Evolutionary conservation across 2,797 vertebrate genomes (phyloP), one percentile per base, ranked within the genome.

Genomic region (Hippocampus kuda): DNA sequence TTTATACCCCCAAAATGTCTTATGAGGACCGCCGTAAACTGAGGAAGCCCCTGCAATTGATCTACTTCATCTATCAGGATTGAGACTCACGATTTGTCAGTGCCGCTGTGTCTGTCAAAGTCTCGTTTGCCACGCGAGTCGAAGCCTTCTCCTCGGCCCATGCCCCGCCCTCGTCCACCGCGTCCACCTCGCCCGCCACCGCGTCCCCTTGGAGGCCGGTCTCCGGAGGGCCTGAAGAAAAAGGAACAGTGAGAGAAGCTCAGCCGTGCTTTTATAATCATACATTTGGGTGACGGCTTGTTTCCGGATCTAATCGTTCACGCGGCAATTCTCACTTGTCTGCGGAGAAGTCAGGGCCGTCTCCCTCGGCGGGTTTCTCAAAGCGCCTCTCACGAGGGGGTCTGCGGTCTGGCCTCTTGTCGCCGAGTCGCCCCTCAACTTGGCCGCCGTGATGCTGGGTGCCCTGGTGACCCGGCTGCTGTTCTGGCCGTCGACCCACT

Each of bases 61-160:
- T 16, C 46, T 16, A 48, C 13, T 48, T 4, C 2, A 13, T 48
- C 34, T 38, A 38, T 30, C 13, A 30, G 3, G 3, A 16, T 34
- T 1, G 18, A 84, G 83, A 94, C 96, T 96, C 91, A 99, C 96
- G 94, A 89, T 95, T 94, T 93, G 89, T 99, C 96, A 53, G 83
- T 95, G 89, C 94, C 92, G 49, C 95, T 97, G 80, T 98, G 96
- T 81, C 95, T 92, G 87, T 99, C 96, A 48, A 97, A 99, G 84
- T 99, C 97, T 70, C 96, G 94, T 67, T 99, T 99, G 69, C 97
- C 96, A 30, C 95, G 93, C 6, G 95, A 94, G 89, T 99, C 96
- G 68, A 98, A 99, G 53, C 95, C 95, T 0, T 99, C 96, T 20
- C 93, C 92, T 79, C 95, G 89, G 83, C 94, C 94, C 90, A 96